phyloP scores from a whole-genome alignment of 2,888 invertebrate genomes.

The Criorhina ranunculi region DNA sequence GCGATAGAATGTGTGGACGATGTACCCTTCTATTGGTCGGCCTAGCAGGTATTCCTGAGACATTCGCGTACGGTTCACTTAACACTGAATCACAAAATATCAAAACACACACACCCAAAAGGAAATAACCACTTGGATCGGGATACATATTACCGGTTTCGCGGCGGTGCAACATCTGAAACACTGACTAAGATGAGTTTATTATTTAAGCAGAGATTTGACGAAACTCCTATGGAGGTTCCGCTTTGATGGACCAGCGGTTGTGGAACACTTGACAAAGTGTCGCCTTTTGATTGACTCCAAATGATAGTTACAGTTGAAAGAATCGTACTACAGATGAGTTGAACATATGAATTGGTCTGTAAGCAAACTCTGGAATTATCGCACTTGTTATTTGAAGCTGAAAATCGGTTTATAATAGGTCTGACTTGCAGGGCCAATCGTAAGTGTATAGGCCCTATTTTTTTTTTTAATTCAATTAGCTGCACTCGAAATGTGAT shows the following conservation, averaged over 20 bases:
- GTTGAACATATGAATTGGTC: constrained; percentile 33
- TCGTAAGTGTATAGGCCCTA: neutral
- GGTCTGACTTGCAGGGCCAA: constrained; percentile 5
- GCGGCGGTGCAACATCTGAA: constrained; percentile 52
- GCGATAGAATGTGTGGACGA: constrained; percentile 9
- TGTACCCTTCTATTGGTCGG: constrained; percentile 20
- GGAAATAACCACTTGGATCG: constrained; percentile 6
- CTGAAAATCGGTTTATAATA: constrained; percentile 51
- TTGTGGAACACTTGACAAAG: constrained; percentile 11
- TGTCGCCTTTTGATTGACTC: constrained; percentile 26
- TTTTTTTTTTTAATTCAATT: too few species aligned
- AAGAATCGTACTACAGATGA: constrained; percentile 9
- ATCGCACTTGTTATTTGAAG: constrained; percentile 29
- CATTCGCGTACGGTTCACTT: constrained; percentile 47
- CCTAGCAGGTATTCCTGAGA: constrained; percentile 22
- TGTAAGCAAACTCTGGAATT: constrained; percentile 20
- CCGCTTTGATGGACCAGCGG: constrained; percentile 40
- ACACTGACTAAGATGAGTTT: constrained; percentile 39
- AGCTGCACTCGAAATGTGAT: too few species aligned
- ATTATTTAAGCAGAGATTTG: constrained; percentile 63
- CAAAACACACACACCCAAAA: constrained; percentile 31
- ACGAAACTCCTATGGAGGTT: neutral
- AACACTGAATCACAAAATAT: constrained; percentile 41
- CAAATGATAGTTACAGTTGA: constrained; percentile 57
- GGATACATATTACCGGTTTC: constrained; percentile 56